Evolutionary conservation across 2,797 vertebrate genomes (phyloP).

Genomic region (Hozukius guyotensis): DNA sequence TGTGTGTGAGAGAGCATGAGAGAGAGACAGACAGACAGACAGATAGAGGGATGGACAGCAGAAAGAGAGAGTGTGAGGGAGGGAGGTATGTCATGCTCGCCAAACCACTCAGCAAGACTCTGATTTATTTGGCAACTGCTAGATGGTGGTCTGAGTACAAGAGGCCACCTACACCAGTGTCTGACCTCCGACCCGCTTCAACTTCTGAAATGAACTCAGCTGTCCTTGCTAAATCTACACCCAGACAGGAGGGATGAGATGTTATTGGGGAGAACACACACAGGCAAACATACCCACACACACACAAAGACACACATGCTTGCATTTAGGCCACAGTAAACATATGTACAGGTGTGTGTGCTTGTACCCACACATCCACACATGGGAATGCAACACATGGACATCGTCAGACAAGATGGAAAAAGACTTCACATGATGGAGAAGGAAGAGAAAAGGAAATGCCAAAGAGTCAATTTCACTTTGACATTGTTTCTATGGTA

Average conservation of each 20-base stretch:
- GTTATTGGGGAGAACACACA: constrained; percentile 18
- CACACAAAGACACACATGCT: constrained; percentile 6
- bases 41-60: constrained; percentile 6
- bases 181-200: constrained; percentile 56
- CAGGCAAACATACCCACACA: constrained; percentile 12
- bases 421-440: neutral
- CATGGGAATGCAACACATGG: neutral
- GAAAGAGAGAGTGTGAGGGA: constrained; percentile 26
- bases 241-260: constrained; percentile 31
- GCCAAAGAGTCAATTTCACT: neutral
- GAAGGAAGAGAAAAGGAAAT: neutral
- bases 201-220: constrained; percentile 61
- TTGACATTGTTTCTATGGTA: neutral
- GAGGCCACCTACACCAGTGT: constrained; percentile 64
- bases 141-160: constrained; percentile 63
- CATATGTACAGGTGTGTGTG: neutral
- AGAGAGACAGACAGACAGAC: neutral
- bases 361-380: neutral
- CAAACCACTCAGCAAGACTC: constrained; percentile 63
- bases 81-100: constrained; percentile 46
- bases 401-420: neutral
- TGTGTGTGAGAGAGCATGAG: constrained; percentile 6
- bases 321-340: neutral
- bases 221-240: constrained; percentile 61
- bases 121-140: constrained; percentile 70